These are phyloP conservation scores for Cynopterus sphinx DNA, from an alignment of 2,797 vertebrate species.

Conservation along the genomic window DNA sequence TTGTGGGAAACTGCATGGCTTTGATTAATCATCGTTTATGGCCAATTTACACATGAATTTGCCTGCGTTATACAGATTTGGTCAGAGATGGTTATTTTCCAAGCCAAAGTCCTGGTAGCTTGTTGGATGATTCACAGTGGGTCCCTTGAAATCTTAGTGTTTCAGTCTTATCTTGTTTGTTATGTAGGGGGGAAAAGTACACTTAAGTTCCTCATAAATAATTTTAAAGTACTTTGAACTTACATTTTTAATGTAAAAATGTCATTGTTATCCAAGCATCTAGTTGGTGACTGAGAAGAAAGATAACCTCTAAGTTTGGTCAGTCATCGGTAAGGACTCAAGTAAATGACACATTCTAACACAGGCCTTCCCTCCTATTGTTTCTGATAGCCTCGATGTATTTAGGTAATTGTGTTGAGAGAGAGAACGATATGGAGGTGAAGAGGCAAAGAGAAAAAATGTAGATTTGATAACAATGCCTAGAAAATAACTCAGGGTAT, in stretches of 20 bases:
- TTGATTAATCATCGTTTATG: background rate
- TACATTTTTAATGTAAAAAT: background rate
- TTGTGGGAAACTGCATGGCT: too few species aligned
- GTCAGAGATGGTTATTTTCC: background rate
- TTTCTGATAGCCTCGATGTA: background rate
- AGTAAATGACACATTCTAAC: background rate
- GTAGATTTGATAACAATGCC: background rate
- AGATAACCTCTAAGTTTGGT: background rate
- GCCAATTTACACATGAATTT: background rate
- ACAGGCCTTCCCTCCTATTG: background rate
- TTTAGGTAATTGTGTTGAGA: background rate
- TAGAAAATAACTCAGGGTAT: background rate
- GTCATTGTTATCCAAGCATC: background rate
- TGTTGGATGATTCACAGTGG: background rate
- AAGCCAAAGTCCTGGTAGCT: background rate
- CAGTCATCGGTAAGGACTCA: background rate
- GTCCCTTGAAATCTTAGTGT: background rate
- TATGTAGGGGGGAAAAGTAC: background rate
- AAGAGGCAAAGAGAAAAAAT: background rate
- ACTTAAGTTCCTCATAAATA: background rate
- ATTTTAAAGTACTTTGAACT: background rate
- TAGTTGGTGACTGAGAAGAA: background rate
- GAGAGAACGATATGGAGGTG: background rate
- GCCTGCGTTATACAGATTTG: background rate
- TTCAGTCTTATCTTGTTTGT: background rate